Evolutionary conservation across 2,888 invertebrate genomes (phyloP).

Genomic region (Chrysolina haemoptera): DNA sequence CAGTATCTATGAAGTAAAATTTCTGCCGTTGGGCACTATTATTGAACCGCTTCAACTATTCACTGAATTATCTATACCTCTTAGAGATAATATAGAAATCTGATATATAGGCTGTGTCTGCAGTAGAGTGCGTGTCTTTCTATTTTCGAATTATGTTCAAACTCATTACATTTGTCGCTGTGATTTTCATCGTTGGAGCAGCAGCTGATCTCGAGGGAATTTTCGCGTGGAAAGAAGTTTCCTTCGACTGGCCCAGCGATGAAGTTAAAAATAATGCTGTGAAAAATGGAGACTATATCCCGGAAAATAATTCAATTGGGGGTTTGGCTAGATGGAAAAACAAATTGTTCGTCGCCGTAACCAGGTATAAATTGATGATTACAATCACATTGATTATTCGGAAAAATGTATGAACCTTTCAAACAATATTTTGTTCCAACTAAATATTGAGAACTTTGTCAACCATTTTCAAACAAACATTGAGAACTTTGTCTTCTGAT

Average conservation of each 20-base stretch:
- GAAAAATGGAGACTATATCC: slow-evolving; percentile 75
- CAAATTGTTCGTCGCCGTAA: slow-evolving; percentile 80
- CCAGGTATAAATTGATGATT: slow-evolving; percentile 70
- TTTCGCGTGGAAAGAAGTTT: slow-evolving; percentile 81
- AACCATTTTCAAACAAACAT: too few species aligned
- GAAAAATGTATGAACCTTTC: too few species aligned
- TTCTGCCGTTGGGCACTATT: too few species aligned
- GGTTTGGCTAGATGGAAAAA: slow-evolving; percentile 81
- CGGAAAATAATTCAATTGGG: slow-evolving; percentile 79
- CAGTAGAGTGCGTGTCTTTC: background rate
- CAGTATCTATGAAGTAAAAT: too few species aligned
- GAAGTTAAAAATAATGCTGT: slow-evolving; percentile 75
- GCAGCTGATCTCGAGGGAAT: slow-evolving; percentile 71
- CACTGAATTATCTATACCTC: background rate
- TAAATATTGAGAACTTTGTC: too few species aligned
- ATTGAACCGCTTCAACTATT: background rate
- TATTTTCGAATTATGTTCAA: slow-evolving; percentile 36
- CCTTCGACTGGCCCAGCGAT: slow-evolving; percentile 78
- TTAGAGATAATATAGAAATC: too few species aligned
- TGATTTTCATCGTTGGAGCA: slow-evolving; percentile 65
- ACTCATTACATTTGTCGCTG: slow-evolving; percentile 32
- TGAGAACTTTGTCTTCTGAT: too few species aligned
- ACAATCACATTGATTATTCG: background rate
- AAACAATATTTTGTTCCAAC: too few species aligned
- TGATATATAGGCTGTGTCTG: too few species aligned